Conservation (phyloP, 2,888 invertebrate species). For the Petrolisthes manimaculis region DNA sequence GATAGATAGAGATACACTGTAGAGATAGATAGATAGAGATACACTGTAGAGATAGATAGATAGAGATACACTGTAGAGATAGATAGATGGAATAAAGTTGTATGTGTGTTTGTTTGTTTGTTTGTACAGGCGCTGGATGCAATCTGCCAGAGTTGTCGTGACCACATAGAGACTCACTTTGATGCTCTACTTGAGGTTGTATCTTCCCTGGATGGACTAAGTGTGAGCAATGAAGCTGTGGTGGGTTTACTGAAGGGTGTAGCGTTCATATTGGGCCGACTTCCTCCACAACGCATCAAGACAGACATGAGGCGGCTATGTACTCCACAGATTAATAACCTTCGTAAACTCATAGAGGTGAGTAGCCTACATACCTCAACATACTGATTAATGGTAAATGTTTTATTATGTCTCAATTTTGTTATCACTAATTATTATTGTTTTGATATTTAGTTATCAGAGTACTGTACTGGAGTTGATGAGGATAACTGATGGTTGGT, state of each 20-base stretch:
- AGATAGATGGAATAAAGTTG: too few species aligned
- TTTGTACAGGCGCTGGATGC: constrained; percentile 78
- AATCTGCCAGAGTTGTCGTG: constrained; percentile 85
- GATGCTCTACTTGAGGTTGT: constrained; percentile 80
- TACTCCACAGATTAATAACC: constrained; percentile 79
- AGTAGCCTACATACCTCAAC: background rate
- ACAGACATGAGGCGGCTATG: constrained; percentile 71
- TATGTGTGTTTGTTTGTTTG: background rate
- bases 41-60: too few species aligned
- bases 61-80: too few species aligned
- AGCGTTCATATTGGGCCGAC: constrained; percentile 62
- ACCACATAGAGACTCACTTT: constrained; percentile 82
- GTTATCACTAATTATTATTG: too few species aligned
- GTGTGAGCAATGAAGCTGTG: constrained; percentile 81
- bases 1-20: too few species aligned
- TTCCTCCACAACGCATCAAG: constrained; percentile 69
- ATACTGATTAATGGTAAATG: too few species aligned
- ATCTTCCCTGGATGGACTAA: constrained; percentile 80
- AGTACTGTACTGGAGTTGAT: too few species aligned
- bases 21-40: too few species aligned
- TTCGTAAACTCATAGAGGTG: constrained; percentile 77
- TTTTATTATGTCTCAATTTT: too few species aligned
- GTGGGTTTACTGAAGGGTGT: constrained; percentile 79
- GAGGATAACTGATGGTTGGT: too few species aligned
- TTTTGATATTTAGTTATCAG: too few species aligned